These are phyloP conservation scores for Tortricodes alternella DNA, from an alignment of 2,888 invertebrate species.

Conservation along the genomic window DNA sequence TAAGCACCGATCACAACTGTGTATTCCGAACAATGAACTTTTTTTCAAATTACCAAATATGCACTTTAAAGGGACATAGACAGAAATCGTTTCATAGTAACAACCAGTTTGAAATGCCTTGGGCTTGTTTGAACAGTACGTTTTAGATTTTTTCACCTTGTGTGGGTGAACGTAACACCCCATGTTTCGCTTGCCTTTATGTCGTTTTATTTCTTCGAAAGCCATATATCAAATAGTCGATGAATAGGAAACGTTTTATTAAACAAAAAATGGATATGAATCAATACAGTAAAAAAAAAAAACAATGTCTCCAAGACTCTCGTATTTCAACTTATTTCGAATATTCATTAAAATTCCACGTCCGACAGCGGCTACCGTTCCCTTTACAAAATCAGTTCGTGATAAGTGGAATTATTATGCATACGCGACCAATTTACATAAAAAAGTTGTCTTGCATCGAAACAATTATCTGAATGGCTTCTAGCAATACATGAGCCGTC, in stretches of 20 bases:
- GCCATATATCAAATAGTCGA: conserved; percentile 72
- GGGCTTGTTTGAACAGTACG: conserved; percentile 42
- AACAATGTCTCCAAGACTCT: background rate
- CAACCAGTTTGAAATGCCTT: conserved; percentile 37
- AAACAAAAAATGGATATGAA: conserved; percentile 35
- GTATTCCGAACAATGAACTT: conserved; percentile 53
- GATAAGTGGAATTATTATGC: conserved; percentile 29
- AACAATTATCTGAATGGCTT: conserved; percentile 65
- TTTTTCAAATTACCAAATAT: conserved; percentile 44
- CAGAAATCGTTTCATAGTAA: conserved; percentile 44
- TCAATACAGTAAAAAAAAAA: conserved; percentile 43
- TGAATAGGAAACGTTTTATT: conserved; percentile 47
- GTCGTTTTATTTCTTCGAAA: conserved; percentile 77
- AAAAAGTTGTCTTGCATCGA: conserved; percentile 48
- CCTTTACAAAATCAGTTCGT: conserved; percentile 11
- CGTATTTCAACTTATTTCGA: conserved; percentile 17
- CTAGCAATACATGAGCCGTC: conserved; percentile 51
- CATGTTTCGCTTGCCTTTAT: conserved; percentile 69
- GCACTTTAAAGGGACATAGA: conserved; percentile 43
- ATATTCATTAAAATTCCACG: conserved; percentile 33
- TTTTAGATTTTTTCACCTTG: conserved; percentile 48
- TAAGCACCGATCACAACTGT: conserved; percentile 61
- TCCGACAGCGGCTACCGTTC: conserved; percentile 24
- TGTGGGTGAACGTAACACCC: conserved; percentile 50
- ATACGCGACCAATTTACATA: conserved; percentile 42